phyloP scores from a whole-genome alignment of 2,797 vertebrate species.

The Poecilia picta region DNA sequence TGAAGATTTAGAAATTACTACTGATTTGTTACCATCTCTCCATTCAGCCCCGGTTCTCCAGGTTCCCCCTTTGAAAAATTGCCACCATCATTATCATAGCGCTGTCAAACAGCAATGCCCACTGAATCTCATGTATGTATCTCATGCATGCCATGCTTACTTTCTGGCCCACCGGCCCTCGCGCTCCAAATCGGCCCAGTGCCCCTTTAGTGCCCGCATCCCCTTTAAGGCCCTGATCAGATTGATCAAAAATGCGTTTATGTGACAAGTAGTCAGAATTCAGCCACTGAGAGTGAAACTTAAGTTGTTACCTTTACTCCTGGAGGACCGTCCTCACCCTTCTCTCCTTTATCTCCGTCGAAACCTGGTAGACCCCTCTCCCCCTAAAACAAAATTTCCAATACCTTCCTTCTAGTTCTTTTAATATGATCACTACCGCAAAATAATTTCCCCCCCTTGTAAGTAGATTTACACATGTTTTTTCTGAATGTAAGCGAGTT shows the following conservation, averaged over 20 bases:
- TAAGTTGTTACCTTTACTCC: constrained; percentile 84
- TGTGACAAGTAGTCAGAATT: not conserved
- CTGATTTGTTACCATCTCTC: constrained; percentile 75
- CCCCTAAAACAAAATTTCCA: constrained; percentile 74
- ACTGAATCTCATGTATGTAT: not conserved
- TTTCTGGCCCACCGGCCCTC: constrained; percentile 90
- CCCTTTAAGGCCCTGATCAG: constrained; percentile 85
- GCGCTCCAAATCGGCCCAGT: constrained; percentile 86
- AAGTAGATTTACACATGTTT: not conserved
- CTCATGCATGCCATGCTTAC: constrained; percentile 61
- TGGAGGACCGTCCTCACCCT: constrained; percentile 90
- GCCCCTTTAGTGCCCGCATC: constrained; percentile 87
- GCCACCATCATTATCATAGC: not conserved
- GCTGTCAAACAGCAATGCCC: not conserved
- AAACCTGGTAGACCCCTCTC: constrained; percentile 86
- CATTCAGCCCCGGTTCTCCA: constrained; percentile 84
- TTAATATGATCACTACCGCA: not conserved
- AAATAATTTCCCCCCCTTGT: not conserved
- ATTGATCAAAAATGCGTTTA: not conserved
- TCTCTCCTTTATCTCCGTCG: constrained; percentile 94
- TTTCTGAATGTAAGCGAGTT: not conserved
- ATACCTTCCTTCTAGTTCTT: not conserved
- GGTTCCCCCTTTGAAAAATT: constrained; percentile 82
- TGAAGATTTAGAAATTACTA: not conserved
- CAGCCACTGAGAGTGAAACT: not conserved